phyloP scores from a whole-genome alignment of 2,113 vertebrate species.

The Vulpes ferrilata region DNA sequence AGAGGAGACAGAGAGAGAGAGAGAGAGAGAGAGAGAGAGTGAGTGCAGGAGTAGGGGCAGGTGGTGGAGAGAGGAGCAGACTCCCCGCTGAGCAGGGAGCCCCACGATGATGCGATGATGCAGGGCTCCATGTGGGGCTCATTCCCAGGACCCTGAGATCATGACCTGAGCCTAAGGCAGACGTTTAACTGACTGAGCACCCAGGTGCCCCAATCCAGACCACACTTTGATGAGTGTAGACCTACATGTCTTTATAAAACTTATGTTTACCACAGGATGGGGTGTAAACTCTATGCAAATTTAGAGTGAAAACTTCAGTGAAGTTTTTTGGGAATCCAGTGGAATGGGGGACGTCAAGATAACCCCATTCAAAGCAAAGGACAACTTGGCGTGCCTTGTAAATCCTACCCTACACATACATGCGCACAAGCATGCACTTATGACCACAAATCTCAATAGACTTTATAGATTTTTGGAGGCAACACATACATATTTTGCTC shows the following conservation, averaged over 20 bases:
- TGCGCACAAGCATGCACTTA: not conserved
- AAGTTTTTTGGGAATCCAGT: not conserved
- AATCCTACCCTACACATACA: not conserved
- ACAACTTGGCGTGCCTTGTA: not conserved
- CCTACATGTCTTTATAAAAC: not conserved
- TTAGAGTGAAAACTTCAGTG: not conserved
- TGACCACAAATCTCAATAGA: not conserved
- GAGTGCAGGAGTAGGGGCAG: too few relatives aligned
- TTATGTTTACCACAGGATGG: not conserved
- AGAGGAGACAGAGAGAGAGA: too few relatives aligned
- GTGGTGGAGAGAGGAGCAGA: too few relatives aligned
- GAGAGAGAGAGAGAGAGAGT: too few relatives aligned
- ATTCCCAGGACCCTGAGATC: too few relatives aligned
- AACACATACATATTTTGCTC: not conserved
- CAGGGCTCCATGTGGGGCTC: too few relatives aligned
- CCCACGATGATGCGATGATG: too few relatives aligned
- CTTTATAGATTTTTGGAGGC: not conserved
- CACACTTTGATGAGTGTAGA: not conserved
- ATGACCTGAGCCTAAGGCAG: too few relatives aligned
- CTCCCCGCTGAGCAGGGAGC: too few relatives aligned
- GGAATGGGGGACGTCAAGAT: not conserved
- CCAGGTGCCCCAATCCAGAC: not conserved
- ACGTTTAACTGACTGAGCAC: too few relatives aligned
- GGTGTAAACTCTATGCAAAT: not conserved
- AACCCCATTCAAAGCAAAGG: not conserved